Evolutionary conservation across 2,888 invertebrate species (phyloP), one percentile per base, ranked within the genome.

Genomic region (Ashinkailepas kermadecensis): DNA sequence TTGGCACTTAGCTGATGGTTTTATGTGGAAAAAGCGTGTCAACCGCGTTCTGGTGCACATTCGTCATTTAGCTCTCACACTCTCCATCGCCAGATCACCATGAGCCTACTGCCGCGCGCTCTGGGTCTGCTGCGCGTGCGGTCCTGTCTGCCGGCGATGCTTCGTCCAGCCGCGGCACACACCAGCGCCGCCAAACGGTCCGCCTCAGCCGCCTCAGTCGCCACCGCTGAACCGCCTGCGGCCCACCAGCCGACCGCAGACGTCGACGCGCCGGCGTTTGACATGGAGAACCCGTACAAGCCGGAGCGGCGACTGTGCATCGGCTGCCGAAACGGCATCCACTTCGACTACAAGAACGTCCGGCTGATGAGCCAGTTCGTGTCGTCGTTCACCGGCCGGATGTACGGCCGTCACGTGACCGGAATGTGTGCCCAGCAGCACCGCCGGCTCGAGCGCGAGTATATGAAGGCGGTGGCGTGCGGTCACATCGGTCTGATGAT

Each of bases 281-380:
- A 81, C 58, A 84, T 84, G 80, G 56, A 79, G 56, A 84, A 97
- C 89, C 97, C 97, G 0, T 98, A 91, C 86, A 90, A 91, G 86
- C 93, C 92, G 86, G 93, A 94, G 83, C 91, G 89, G 83, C 89
- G 88, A 54, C 87, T 90, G 84, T 98, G 97, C 86, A 91, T 97
- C 85, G 88, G 97, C 15, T 98, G 98, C 87, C 92, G 92, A 88
- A 87, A 93, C 83, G 91, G 93, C 62, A 92, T 97, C n/a, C 90
- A 90, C 0, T 93, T 95, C 0, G 91, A 95, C 87, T 97, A 95
- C 86, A 98, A 97, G 88, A 99, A 99, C 88, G 92, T 93, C 0
- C 92, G 95, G 85, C 88, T 99, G 8, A 88, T 99, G 10, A 95
- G 96, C 0, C 98, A 99, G 87, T 99, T 99, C 88, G 94, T 98